Evolutionary conservation across 2,888 invertebrate genomes (phyloP).

Genomic region (Campoplex nolae): DNA sequence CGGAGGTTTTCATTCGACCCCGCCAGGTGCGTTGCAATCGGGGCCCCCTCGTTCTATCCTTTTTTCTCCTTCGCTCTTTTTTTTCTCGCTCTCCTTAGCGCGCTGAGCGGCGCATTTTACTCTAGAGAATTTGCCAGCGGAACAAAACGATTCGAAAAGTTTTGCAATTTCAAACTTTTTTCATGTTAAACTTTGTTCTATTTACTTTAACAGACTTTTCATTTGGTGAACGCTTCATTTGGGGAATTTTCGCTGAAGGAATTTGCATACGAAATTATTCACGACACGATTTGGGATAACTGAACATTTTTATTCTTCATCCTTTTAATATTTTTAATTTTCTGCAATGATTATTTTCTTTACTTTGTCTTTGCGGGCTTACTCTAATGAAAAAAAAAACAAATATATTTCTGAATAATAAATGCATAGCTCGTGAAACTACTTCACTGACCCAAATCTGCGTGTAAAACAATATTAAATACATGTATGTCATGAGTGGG

Average conservation of each 20-base stretch:
- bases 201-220: not conserved
- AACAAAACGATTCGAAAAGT: constrained; percentile 42
- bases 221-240: not conserved
- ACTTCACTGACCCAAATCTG: not conserved
- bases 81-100: not conserved
- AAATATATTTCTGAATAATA: not conserved
- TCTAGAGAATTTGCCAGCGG: constrained; percentile 15
- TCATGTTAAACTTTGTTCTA: not conserved
- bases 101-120: not conserved
- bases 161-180: constrained; percentile 40
- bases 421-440: not conserved
- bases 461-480: not conserved
- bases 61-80: not conserved
- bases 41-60: not conserved
- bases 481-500: not conserved
- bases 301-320: not conserved
- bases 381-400: not conserved
- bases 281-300: not conserved
- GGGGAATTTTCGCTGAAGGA: not conserved
- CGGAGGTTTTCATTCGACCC: constrained; percentile 52
- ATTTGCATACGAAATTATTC: not conserved
- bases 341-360: not conserved
- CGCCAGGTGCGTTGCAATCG: constrained; percentile 65
- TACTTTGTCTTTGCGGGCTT: not conserved
- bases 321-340: not conserved